These are phyloP conservation scores for Heptranchias perlo DNA, from an alignment of 2,113 vertebrate genomes.

Conservation along the genomic window DNA sequence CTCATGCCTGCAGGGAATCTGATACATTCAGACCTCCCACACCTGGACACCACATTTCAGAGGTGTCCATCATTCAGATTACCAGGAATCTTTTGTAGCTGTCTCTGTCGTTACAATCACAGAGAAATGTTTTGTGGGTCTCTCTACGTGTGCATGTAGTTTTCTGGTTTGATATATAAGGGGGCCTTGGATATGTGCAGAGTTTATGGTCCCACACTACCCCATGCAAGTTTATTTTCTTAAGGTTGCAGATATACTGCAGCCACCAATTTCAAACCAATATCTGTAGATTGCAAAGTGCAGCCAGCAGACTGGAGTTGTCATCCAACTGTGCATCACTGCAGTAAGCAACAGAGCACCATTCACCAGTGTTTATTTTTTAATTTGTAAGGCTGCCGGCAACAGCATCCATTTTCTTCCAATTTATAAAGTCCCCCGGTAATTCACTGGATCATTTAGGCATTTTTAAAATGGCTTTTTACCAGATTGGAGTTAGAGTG, in stretches of 20 bases:
- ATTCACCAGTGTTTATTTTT: background rate
- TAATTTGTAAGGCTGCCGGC: background rate
- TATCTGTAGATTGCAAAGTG: no score
- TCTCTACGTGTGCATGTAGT: background rate
- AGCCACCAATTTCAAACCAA: background rate
- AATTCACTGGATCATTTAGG: background rate
- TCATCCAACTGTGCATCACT: no score
- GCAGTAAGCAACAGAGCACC: background rate
- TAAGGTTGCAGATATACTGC: background rate
- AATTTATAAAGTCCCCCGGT: background rate
- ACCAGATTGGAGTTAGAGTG: background rate
- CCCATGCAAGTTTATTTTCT: background rate
- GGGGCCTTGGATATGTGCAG: background rate
- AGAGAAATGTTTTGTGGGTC: background rate
- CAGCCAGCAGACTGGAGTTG: no score
- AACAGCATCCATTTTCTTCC: background rate
- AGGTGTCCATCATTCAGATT: conserved; percentile 26
- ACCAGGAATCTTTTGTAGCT: background rate
- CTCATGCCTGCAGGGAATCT: background rate
- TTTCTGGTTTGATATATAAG: background rate
- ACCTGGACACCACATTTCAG: background rate
- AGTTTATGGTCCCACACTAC: background rate
- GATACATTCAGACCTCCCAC: conserved; percentile 2
- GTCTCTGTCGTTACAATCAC: background rate
- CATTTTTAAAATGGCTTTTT: background rate